Evolutionary conservation across 2,888 invertebrate genomes (phyloP).

Genomic region (Oscheius sp.): DNA sequence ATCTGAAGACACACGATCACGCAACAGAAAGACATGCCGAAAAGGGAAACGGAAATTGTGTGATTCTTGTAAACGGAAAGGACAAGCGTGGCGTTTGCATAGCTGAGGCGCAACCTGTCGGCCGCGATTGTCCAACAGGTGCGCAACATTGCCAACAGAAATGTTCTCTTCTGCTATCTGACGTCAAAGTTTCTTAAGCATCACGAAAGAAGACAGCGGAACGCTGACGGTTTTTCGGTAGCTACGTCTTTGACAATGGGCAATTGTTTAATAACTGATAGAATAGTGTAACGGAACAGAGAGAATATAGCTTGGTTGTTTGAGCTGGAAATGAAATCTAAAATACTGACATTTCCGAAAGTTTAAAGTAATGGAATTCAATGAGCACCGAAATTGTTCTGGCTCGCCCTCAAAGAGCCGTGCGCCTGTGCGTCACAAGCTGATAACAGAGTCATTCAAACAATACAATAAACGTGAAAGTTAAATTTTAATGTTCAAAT

Average conservation of each 20-base stretch:
- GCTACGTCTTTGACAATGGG: no score
- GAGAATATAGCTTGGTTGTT: no score
- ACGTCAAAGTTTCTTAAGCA: no score
- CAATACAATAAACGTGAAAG: slow-evolving; percentile 1
- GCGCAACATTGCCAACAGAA: slow-evolving; percentile 12
- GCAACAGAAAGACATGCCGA: background rate
- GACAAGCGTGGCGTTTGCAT: slow-evolving; percentile 34
- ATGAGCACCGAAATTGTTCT: slow-evolving; percentile 5
- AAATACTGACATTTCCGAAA: no score
- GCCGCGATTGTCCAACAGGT: slow-evolving; percentile 2
- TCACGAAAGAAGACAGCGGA: no score
- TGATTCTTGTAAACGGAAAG: background rate
- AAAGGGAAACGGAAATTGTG: background rate
- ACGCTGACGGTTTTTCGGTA: no score
- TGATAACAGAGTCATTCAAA: slow-evolving; percentile 35
- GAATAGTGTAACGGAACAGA: no score
- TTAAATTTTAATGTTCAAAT: no score
- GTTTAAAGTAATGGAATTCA: background rate
- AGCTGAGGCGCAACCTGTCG: slow-evolving; percentile 35
- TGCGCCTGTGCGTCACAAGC: slow-evolving; percentile 34
- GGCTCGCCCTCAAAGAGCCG: slow-evolving; percentile 13
- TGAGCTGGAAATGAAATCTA: no score
- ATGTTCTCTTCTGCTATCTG: no score
- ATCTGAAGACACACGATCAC: background rate
- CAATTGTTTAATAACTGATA: no score